Evolutionary conservation across 2,113 vertebrate genomes (phyloP).

Genomic region (Agelaius tricolor): DNA sequence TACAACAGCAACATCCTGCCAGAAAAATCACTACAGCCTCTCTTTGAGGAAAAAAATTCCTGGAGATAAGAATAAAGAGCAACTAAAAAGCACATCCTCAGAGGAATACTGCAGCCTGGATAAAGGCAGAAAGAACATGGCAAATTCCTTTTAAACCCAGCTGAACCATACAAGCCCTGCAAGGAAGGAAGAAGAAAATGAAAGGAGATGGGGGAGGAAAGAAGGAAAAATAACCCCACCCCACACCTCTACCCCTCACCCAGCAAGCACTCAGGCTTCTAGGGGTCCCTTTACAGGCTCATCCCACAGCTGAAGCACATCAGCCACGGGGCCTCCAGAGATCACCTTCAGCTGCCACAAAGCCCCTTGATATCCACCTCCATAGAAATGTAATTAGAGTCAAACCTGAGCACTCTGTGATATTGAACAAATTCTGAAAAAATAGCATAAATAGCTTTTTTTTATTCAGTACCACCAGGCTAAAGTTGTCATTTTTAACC

Average conservation of each 20-base stretch:
- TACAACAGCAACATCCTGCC: neutral
- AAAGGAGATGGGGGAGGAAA: neutral
- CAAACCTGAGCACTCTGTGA: neutral
- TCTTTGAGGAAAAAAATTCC: neutral
- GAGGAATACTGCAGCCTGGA: neutral
- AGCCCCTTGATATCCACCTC: neutral
- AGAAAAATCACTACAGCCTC: neutral
- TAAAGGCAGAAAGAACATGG: neutral
- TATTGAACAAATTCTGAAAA: neutral
- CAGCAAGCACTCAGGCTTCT: neutral
- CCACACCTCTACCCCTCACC: neutral
- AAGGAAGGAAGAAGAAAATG: neutral
- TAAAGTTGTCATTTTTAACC: neutral
- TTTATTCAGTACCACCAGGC: neutral
- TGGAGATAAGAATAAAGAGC: conserved; percentile 20
- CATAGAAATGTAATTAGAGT: neutral
- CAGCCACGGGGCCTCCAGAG: neutral
- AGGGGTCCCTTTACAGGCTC: neutral
- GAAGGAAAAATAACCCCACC: neutral
- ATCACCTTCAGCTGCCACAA: neutral
- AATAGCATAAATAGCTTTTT: neutral
- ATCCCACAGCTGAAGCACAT: neutral
- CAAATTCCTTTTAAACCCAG: neutral
- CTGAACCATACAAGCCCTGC: neutral
- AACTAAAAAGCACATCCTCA: neutral